phyloP scores from a whole-genome alignment of 2,797 vertebrate species.

The Acanthurus leucopareius region DNA sequence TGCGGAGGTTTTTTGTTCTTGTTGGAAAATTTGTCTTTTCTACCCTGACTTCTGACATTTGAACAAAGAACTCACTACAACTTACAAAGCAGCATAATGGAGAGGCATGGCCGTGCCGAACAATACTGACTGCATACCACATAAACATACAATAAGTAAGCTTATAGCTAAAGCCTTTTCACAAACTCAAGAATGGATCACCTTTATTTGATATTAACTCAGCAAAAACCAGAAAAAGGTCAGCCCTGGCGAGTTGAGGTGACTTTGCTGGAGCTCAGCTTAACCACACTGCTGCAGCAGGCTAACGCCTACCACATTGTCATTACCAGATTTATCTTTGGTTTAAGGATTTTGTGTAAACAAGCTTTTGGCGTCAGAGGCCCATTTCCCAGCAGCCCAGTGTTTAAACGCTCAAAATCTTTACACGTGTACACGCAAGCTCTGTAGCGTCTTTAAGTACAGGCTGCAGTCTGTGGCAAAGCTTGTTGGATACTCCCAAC shows the following conservation, averaged over 20 bases:
- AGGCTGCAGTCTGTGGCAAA: constrained; percentile 28
- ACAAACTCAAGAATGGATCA: constrained; percentile 55
- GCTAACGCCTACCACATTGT: constrained; percentile 50
- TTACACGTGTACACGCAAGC: constrained; percentile 56
- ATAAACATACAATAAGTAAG: constrained; percentile 8
- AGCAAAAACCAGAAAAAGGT: constrained; percentile 49
- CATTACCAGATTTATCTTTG: constrained; percentile 69
- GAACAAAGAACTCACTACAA: constrained; percentile 17
- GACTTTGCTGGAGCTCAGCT: constrained; percentile 27
- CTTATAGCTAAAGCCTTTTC: constrained; percentile 28
- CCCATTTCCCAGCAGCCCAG: constrained; percentile 33
- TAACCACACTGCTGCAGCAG: constrained; percentile 34
- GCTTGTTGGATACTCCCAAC: constrained; percentile 13
- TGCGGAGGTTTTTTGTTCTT: background rate
- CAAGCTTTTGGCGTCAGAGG: constrained; percentile 54
- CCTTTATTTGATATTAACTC: constrained; percentile 52
- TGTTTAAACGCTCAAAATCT: constrained; percentile 42
- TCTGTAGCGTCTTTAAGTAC: constrained; percentile 31
- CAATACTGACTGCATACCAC: constrained; percentile 5
- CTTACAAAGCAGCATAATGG: background rate
- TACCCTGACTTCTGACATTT: constrained; percentile 1
- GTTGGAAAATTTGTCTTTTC: background rate
- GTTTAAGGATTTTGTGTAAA: constrained; percentile 70
- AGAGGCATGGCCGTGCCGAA: background rate
- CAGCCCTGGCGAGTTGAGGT: constrained; percentile 31